Evolutionary conservation across 2,888 invertebrate species (phyloP).

Genomic region (Chymomyza caudatula): DNA sequence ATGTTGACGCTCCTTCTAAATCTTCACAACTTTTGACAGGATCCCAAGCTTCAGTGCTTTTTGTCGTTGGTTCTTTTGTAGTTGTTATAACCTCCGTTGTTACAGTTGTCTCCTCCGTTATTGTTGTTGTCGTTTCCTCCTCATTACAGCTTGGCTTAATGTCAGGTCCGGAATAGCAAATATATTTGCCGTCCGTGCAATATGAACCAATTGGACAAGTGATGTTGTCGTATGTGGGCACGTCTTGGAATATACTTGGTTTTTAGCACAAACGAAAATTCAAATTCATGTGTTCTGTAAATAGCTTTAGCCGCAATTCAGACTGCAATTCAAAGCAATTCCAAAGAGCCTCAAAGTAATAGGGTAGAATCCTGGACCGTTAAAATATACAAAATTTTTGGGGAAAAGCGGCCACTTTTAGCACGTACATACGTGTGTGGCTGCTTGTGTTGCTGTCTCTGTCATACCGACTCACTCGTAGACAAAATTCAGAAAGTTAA

Average conservation of each 20-base stretch:
- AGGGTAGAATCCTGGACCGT: too few species aligned
- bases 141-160: conserved; percentile 27
- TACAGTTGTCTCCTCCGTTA: neutral
- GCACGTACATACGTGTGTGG: too few species aligned
- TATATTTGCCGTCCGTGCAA: conserved; percentile 47
- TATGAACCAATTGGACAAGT: conserved; percentile 36
- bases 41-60: conserved; percentile 20
- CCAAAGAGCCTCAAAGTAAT: too few species aligned
- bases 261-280: neutral
- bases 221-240: conserved; percentile 17
- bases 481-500: too few species aligned
- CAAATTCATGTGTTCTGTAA: neutral
- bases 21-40: conserved; percentile 8
- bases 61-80: neutral
- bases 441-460: too few species aligned
- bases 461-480: too few species aligned
- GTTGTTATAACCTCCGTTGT: neutral
- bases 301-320: too few species aligned
- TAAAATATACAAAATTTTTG: too few species aligned
- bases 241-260: conserved; percentile 16
- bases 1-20: neutral
- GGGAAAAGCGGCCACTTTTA: too few species aligned
- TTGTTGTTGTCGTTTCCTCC: neutral
- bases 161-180: conserved; percentile 34
- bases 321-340: too few species aligned